Evolutionary conservation across 2,113 vertebrate species (phyloP).

Genomic region (Notechis scutatus): DNA sequence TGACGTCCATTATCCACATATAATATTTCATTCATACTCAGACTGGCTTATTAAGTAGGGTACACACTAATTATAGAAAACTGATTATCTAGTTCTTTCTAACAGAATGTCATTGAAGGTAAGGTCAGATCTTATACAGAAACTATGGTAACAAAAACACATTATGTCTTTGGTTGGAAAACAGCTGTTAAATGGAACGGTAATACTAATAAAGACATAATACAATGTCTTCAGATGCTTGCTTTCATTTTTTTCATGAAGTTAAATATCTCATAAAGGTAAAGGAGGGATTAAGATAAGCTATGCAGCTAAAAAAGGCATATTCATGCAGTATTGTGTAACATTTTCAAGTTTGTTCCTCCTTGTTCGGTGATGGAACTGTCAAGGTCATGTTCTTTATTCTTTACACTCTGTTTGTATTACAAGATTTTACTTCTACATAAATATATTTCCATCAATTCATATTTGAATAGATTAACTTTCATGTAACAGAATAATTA

Average conservation of each 20-base stretch:
- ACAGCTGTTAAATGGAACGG: constrained; percentile 59
- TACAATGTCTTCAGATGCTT: constrained; percentile 33
- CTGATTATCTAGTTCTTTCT: constrained; percentile 75
- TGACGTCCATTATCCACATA: constrained; percentile 62
- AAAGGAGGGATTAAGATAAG: neutral
- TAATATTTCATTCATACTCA: constrained; percentile 72
- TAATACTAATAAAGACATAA: constrained; percentile 46
- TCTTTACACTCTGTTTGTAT: neutral
- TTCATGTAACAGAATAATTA: neutral
- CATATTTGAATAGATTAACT: neutral
- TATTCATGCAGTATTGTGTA: neutral
- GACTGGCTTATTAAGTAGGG: constrained; percentile 69
- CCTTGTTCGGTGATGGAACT: neutral
- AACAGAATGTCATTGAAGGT: constrained; percentile 71
- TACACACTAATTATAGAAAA: constrained; percentile 79
- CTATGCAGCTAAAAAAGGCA: neutral
- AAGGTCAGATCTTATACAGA: constrained; percentile 77
- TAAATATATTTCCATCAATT: neutral
- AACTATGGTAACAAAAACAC: constrained; percentile 77
- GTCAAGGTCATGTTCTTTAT: neutral
- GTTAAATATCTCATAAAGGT: constrained; percentile 7
- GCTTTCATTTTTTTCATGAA: constrained; percentile 50
- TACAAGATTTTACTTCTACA: neutral
- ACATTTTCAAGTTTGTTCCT: neutral
- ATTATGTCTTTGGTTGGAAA: constrained; percentile 61